Evolutionary conservation across 2,113 vertebrate species (phyloP).

Genomic region (Andinoacara biseriatus): DNA sequence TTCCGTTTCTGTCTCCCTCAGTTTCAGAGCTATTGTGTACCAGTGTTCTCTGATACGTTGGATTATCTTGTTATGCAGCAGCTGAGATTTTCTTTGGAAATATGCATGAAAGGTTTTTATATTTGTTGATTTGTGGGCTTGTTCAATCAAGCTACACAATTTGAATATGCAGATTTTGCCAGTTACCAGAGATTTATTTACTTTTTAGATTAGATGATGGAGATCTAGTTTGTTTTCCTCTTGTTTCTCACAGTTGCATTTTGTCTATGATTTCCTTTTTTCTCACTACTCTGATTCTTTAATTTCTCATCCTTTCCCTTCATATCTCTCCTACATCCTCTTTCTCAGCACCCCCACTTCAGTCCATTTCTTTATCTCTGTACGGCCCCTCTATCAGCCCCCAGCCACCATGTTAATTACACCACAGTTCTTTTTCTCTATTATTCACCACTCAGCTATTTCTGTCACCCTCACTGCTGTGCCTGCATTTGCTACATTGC

Average conservation of each 20-base stretch:
- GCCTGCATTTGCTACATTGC: slow-evolving; percentile 46
- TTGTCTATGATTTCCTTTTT: not conserved
- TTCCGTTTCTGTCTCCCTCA: not conserved
- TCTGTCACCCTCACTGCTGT: slow-evolving; percentile 66
- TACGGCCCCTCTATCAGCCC: slow-evolving; percentile 47
- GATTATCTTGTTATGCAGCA: not conserved
- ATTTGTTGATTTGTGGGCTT: slow-evolving; percentile 7
- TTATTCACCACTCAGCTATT: slow-evolving; percentile 76
- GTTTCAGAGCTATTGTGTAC: not conserved
- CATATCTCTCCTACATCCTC: slow-evolving; percentile 31
- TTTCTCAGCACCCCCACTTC: slow-evolving; percentile 21
- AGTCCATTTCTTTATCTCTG: slow-evolving; percentile 42
- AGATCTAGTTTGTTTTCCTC: not conserved
- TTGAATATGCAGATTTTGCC: not conserved
- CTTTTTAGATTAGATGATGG: not conserved
- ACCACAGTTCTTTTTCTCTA: slow-evolving; percentile 64
- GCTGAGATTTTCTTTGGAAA: not conserved
- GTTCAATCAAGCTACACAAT: not conserved
- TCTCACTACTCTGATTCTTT: slow-evolving; percentile 1
- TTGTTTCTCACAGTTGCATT: not conserved
- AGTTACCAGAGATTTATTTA: not conserved
- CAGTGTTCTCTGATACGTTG: slow-evolving; percentile 4
- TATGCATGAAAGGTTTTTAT: not conserved
- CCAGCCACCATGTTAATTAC: slow-evolving; percentile 72
- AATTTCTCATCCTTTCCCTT: slow-evolving; percentile 2